Evolutionary conservation across 2,888 invertebrate genomes (phyloP).

Genomic region (Cybosia mesomella): DNA sequence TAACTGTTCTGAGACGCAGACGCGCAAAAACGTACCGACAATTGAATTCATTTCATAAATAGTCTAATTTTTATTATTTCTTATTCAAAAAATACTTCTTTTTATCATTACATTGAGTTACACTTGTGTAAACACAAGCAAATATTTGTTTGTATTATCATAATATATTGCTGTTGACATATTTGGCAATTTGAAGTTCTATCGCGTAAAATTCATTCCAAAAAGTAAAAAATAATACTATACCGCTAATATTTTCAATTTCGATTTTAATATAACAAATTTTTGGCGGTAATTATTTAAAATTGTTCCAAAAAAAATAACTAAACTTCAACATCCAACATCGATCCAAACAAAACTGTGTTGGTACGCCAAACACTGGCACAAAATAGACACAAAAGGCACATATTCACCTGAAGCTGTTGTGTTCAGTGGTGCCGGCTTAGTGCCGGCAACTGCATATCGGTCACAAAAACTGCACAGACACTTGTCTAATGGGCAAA

Average conservation of each 20-base stretch:
- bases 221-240: too few species aligned
- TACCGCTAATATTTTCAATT: not conserved
- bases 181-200: not conserved
- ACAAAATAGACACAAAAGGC: slow-evolving; percentile 19
- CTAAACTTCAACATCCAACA: slow-evolving; percentile 7
- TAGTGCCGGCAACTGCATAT: slow-evolving; percentile 72
- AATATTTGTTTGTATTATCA: not conserved
- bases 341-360: slow-evolving; percentile 22
- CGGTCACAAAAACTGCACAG: slow-evolving; percentile 58
- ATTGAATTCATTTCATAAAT: not conserved
- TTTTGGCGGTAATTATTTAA: not conserved
- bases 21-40: slow-evolving; percentile 29
- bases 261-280: not conserved
- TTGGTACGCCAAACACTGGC: slow-evolving; percentile 7
- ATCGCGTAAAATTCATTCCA: not conserved
- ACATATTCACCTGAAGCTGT: slow-evolving; percentile 68
- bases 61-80: not conserved
- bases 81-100: not conserved
- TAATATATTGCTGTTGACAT: not conserved
- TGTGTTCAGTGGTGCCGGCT: slow-evolving; percentile 68
- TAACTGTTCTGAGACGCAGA: slow-evolving; percentile 18
- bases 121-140: not conserved
- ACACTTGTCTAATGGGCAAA: slow-evolving; percentile 35
- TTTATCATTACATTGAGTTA: not conserved
- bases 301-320: slow-evolving; percentile 2